These are phyloP conservation scores for Meloidogyne hapla DNA, from an alignment of 1,140 invertebrate species.

Conservation along the genomic window DNA sequence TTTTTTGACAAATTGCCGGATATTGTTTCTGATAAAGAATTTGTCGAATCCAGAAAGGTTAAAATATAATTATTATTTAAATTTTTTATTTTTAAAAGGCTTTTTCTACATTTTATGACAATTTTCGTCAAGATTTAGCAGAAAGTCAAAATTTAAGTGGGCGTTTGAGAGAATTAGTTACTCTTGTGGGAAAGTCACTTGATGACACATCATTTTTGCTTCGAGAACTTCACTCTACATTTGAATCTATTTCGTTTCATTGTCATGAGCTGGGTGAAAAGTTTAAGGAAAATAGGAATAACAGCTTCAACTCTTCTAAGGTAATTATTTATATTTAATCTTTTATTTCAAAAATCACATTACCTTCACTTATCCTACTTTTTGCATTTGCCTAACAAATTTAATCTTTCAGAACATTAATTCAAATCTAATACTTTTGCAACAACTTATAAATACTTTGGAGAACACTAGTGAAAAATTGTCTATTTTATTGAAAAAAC, in stretches of 20 bases:
- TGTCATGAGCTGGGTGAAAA: conserved; percentile 1
- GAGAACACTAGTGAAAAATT: conserved; percentile 41
- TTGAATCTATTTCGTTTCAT: background rate
- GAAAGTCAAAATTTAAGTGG: conserved; percentile 6
- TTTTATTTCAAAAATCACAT: background rate
- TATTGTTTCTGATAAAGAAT: background rate
- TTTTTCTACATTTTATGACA: background rate
- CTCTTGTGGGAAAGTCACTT: conserved; percentile 15
- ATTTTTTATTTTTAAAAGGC: background rate
- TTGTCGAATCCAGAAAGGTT: conserved; percentile 11
- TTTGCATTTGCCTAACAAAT: too few relatives aligned
- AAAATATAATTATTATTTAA: background rate
- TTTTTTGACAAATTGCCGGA: conserved; percentile 7
- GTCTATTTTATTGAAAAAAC: conserved; percentile 23
- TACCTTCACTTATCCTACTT: too few relatives aligned
- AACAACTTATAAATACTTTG: conserved; percentile 42
- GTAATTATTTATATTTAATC: background rate
- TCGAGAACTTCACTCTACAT: conserved; percentile 1
- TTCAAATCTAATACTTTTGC: conserved; percentile 32
- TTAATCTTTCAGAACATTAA: conserved; percentile 29
- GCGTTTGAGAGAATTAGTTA: conserved; percentile 8
- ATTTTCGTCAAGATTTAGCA: background rate
- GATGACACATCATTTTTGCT: conserved; percentile 9
- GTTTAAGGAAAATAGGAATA: background rate
- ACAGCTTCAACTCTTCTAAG: background rate